Percentiles rank a stretch among this genome's conserved stretches.
Evolutionary conservation across 1,140 invertebrate species (phyloP).

Genomic region (Cotesia glomerata): DNA sequence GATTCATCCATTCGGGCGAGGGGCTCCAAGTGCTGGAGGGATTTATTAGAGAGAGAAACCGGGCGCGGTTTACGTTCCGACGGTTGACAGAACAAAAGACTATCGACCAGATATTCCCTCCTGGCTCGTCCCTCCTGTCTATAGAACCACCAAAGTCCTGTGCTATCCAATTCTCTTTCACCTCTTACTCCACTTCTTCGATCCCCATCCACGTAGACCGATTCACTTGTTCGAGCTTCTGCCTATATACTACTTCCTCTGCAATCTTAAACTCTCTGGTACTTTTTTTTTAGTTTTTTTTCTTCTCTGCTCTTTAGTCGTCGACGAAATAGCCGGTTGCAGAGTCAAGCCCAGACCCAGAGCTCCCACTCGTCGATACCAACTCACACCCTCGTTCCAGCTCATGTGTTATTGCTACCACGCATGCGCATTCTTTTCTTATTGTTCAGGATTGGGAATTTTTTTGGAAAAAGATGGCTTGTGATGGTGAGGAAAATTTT

Average conservation of each 20-base stretch:
- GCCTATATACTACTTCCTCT: background rate
- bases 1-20: constrained; percentile 17
- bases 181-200: constrained; percentile 23
- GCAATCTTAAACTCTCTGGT: too few species aligned
- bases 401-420: background rate
- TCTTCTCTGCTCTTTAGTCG: background rate
- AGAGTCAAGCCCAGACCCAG: background rate
- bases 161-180: constrained; percentile 11
- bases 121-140: constrained; percentile 22
- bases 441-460: too few species aligned
- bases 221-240: constrained; percentile 13
- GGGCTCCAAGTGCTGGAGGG: constrained; percentile 28
- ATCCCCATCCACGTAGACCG: constrained; percentile 15
- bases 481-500: too few species aligned
- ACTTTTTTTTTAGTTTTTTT: background rate
- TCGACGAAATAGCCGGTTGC: too few species aligned
- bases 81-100: constrained; percentile 64
- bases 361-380: background rate
- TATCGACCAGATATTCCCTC: constrained; percentile 51
- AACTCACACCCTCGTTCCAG: background rate
- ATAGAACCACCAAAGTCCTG: background rate
- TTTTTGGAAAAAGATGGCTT: too few species aligned
- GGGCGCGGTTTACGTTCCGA: constrained; percentile 52
- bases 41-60: constrained; percentile 31
- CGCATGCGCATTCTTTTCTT: background rate